Conservation (phyloP, 1,140 invertebrate species). For the Chelonus insularis region DNA sequence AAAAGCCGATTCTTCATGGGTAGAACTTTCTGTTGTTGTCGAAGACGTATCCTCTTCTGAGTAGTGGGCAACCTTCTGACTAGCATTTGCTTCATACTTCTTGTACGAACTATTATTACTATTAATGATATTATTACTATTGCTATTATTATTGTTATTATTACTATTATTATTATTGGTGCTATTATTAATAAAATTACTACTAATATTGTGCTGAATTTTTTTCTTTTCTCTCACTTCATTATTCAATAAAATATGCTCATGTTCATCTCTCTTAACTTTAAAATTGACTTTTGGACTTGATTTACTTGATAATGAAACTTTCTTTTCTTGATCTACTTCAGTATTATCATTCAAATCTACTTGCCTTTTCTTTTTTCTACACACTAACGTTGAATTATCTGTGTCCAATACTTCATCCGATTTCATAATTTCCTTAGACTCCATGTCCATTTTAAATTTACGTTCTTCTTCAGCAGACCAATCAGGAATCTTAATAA, state of each 20-base stretch:
- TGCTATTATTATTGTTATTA: slow-evolving; percentile 45
- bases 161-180: slow-evolving; percentile 33
- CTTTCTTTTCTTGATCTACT: slow-evolving; percentile 31
- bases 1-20: slow-evolving; percentile 59
- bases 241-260: slow-evolving; percentile 13
- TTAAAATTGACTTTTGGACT: slow-evolving; percentile 44
- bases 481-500: slow-evolving; percentile 46
- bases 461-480: slow-evolving; percentile 46
- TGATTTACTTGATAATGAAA: slow-evolving; percentile 30
- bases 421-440: slow-evolving; percentile 38
- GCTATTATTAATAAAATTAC: slow-evolving; percentile 21
- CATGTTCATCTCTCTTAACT: slow-evolving; percentile 47
- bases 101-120: slow-evolving; percentile 47
- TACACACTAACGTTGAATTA: slow-evolving; percentile 14
- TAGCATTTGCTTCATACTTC: slow-evolving; percentile 48
- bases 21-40: slow-evolving; percentile 72
- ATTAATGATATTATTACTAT: slow-evolving; percentile 37
- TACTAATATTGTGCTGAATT: neutral
- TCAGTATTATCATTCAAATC: neutral
- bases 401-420: too few species aligned
- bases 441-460: slow-evolving; percentile 48
- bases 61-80: slow-evolving; percentile 50
- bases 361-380: slow-evolving; percentile 29
- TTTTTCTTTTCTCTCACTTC: neutral
- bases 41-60: slow-evolving; percentile 73